Evolutionary conservation across 2,797 vertebrate species (phyloP), one percentile per base, ranked within the genome.

Genomic region (Propithecus deckenii): DNA sequence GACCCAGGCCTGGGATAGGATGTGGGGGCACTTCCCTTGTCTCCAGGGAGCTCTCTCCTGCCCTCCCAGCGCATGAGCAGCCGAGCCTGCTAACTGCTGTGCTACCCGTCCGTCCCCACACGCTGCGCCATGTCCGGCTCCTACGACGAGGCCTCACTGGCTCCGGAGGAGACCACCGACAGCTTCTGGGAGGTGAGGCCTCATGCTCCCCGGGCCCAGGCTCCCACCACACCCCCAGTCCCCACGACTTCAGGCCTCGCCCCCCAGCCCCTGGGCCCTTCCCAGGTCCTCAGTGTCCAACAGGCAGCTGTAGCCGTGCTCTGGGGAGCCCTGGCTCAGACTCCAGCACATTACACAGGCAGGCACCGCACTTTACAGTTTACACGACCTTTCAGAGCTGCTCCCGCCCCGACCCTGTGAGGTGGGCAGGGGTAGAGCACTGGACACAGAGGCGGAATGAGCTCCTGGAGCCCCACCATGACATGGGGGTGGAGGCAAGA

Each of bases 101-200:
- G 32, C 89, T 96, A 59, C 86, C 97, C 38, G n/a, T 96, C 81
- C 71, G 14, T 84, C 5, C 83, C 84, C 55, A 17, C 48, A 96
- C 97, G 91, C 80, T 43, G 98, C 98, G 98, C 98, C 98, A 99
- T 99, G 99, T 99, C 99, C 67, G 99, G 99, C 98, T 99, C 99
- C 98, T 99, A 99, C 88, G 99, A 99, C 55, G 99, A 99, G 98
- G 98, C 99, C 92, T 98, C 99, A 3, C 98, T 99, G 18, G 99
- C 99, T 50, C 97, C 98, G 0, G 99, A 99, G 98, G 99, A 99
- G 98, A 99, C 99, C 94, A 99, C 99, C 3, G 99, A 99, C 99
- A 99, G 99, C 99, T 99, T 99, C 98, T 99, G 99, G 99, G 99
- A 99, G 99, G 99, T 99, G 99, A 98, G 98, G 78, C n/a, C 20